phyloP scores from a whole-genome alignment of 2,113 vertebrate genomes.

The Antidorcas marsupialis region DNA sequence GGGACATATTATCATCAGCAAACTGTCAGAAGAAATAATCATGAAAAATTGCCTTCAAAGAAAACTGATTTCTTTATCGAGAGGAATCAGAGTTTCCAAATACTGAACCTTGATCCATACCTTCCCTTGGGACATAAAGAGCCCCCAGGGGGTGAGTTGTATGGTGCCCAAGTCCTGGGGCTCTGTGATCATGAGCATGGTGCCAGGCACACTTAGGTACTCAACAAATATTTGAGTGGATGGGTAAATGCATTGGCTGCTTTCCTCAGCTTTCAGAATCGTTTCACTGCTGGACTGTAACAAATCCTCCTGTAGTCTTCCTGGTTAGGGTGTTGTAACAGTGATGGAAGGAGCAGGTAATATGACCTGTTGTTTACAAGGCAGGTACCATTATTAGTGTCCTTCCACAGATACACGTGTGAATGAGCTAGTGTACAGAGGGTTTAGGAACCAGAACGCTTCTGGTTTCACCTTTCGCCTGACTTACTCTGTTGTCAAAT shows the following conservation, averaged over 20 bases:
- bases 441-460: neutral
- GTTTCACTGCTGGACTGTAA: neutral
- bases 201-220: neutral
- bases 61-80: neutral
- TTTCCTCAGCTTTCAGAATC: neutral
- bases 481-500: neutral
- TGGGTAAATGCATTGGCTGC: neutral
- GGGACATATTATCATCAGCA: neutral
- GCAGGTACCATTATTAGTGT: neutral
- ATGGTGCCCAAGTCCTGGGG: neutral
- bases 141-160: neutral
- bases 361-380: neutral
- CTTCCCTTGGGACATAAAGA: neutral
- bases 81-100: conserved; percentile 1
- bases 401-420: neutral
- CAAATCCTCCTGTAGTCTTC: neutral
- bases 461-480: neutral
- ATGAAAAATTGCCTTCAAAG: conserved; percentile 34
- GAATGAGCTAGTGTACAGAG: neutral
- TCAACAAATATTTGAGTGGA: neutral
- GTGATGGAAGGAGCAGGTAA: neutral
- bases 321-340: neutral
- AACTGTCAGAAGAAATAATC: conserved; percentile 4
- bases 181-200: no score
- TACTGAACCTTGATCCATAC: neutral